Evolutionary conservation across 2,797 vertebrate genomes (phyloP).

Genomic region (Podarcis siculus): DNA sequence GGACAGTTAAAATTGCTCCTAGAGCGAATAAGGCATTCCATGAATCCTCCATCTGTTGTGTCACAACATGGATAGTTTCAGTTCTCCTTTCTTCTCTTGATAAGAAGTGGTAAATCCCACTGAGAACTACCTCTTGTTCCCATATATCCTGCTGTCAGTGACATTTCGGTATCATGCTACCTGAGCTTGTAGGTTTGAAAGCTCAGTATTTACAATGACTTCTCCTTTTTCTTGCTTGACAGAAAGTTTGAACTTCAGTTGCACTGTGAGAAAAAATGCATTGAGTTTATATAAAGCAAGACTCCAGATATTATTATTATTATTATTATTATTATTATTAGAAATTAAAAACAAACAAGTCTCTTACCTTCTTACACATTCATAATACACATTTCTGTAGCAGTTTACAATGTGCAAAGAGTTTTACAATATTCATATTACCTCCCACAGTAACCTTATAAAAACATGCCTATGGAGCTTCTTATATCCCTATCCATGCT

Average conservation of each 20-base stretch:
- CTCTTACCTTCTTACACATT: neutral
- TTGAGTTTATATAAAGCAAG: neutral
- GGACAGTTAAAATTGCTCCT: slow-evolving; percentile 2
- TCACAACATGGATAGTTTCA: neutral
- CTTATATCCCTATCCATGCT: neutral
- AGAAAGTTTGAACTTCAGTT: slow-evolving; percentile 1
- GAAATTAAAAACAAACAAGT: too few species aligned
- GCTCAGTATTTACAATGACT: neutral
- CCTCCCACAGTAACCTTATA: neutral
- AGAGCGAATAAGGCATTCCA: neutral
- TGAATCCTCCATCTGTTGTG: neutral
- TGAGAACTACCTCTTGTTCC: slow-evolving; percentile 2
- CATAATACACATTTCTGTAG: neutral
- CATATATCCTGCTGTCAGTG: slow-evolving; percentile 2
- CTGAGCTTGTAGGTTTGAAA: neutral
- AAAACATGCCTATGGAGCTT: neutral
- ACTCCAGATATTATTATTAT: neutral
- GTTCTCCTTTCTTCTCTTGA: slow-evolving; percentile 22
- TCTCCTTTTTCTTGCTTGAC: neutral
- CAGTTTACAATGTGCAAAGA: neutral
- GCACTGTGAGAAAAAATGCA: neutral
- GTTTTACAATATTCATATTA: neutral
- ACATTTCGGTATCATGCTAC: slow-evolving; percentile 15
- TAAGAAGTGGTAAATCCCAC: slow-evolving; percentile 18
- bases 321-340: too few species aligned